Conservation (phyloP, 2,797 vertebrate species). For the Anas flavirostris region DNA sequence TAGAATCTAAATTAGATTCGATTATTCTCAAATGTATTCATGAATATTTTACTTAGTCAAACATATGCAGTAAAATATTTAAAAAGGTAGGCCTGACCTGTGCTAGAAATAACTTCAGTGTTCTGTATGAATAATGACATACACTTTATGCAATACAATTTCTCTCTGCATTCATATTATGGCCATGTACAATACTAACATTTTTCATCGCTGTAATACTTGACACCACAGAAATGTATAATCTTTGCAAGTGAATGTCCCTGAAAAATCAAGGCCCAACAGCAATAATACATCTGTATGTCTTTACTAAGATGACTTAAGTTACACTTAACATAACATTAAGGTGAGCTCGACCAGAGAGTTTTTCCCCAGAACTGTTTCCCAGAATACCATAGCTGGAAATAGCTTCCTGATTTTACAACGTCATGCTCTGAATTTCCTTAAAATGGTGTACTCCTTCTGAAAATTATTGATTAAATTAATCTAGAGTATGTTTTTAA, state of each 20-base stretch:
- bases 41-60: constrained; percentile 63
- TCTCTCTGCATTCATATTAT: background rate
- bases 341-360: background rate
- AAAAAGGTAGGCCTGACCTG: constrained; percentile 11
- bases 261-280: background rate
- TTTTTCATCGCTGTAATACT: background rate
- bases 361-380: background rate
- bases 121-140: constrained; percentile 17
- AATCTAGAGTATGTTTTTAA: background rate
- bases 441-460: background rate
- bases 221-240: background rate
- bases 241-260: background rate
- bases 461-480: background rate
- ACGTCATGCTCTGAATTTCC: background rate
- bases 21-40: constrained; percentile 58
- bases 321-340: background rate
- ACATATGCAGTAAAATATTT: constrained; percentile 41
- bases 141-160: background rate
- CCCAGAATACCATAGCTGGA: background rate
- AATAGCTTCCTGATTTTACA: background rate
- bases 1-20: constrained; percentile 22
- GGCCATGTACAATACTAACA: background rate
- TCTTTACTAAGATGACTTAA: background rate
- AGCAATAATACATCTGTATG: background rate
- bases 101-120: background rate